Conservation (phyloP, 2,113 vertebrate genomes). For the Halichoerus grypus region DNA sequence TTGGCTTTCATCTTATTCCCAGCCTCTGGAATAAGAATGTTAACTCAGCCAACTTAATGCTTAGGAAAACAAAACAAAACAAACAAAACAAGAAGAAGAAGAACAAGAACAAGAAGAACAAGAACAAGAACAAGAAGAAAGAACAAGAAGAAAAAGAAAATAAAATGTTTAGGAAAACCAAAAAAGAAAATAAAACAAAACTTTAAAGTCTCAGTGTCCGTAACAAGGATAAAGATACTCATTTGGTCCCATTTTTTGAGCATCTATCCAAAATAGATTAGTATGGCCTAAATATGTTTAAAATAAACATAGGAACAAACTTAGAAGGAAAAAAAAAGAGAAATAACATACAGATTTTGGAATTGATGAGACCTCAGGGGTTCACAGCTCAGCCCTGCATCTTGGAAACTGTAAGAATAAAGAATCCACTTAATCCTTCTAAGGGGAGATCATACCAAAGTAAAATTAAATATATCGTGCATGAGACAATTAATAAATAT, state of each 20-base stretch:
- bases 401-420: background rate
- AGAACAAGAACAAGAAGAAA: background rate
- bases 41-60: constrained; percentile 44
- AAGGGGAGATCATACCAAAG: background rate
- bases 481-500: background rate
- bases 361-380: background rate
- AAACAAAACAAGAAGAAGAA: background rate
- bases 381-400: background rate
- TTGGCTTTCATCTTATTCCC: constrained; percentile 39
- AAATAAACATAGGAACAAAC: background rate
- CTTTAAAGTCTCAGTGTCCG: background rate
- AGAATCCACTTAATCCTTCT: background rate
- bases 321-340: background rate
- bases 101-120: background rate
- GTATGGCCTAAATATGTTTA: background rate
- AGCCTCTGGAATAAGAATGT: constrained; percentile 50
- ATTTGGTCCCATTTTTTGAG: background rate
- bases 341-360: background rate
- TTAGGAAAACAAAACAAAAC: constrained; percentile 32
- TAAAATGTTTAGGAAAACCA: background rate
- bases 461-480: background rate
- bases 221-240: constrained; percentile 3
- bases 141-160: background rate
- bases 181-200: constrained; percentile 10
- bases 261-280: background rate